Conservation (phyloP, 1,140 invertebrate genomes). For the Heterodera schachtii region DNA sequence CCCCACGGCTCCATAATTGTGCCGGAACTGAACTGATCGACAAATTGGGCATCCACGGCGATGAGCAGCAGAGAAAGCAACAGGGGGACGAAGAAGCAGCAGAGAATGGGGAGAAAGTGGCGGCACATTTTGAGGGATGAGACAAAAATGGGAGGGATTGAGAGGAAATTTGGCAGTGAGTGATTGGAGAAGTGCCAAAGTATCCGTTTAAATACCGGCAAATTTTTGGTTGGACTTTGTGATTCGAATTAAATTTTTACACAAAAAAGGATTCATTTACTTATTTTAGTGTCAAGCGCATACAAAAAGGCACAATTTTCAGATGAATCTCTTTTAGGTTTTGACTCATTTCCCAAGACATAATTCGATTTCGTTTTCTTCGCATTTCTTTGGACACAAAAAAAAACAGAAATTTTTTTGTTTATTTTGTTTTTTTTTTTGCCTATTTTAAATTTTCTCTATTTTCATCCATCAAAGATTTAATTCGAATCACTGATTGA, state of each 20-base stretch:
- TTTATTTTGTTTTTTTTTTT: background rate
- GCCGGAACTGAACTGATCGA: background rate
- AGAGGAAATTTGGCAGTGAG: no score
- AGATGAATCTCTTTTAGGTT: background rate
- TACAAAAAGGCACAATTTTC: background rate
- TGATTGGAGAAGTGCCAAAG: background rate
- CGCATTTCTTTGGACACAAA: background rate
- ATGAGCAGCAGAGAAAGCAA: background rate
- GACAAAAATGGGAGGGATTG: no score
- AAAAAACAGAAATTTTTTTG: background rate
- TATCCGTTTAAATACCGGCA: background rate
- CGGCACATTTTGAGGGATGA: background rate
- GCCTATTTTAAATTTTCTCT: background rate
- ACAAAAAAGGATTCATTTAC: background rate
- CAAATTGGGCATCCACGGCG: background rate
- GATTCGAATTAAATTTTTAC: background rate
- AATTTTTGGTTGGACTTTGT: background rate
- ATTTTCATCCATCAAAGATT: background rate
- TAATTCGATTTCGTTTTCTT: background rate
- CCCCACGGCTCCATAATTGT: background rate
- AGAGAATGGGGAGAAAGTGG: background rate
- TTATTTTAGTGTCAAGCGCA: background rate
- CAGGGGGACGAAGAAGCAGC: background rate
- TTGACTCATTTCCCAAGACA: background rate
- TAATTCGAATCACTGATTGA: background rate